phyloP scores from a whole-genome alignment of 2,797 vertebrate species.

The Enteromius treurensis region DNA sequence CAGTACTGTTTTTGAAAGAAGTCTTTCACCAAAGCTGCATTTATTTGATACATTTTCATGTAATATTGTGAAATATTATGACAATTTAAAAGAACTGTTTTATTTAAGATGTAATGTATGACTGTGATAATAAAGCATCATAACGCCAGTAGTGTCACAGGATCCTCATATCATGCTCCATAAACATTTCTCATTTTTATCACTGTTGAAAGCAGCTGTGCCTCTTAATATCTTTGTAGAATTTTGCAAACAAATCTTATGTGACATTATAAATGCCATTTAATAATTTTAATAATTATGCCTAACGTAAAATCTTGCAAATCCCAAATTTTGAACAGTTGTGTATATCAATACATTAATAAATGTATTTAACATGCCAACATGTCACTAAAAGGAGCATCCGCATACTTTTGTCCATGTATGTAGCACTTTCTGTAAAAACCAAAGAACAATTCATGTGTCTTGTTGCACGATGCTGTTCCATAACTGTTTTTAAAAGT shows the following conservation, averaged over 20 bases:
- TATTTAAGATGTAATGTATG: too few relatives aligned
- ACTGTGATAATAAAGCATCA: too few relatives aligned
- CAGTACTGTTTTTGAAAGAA: background rate
- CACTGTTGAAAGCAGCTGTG: background rate
- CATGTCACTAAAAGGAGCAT: background rate
- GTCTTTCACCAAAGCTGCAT: background rate
- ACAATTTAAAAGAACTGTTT: too few relatives aligned
- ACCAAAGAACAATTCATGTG: background rate
- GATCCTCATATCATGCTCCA: background rate
- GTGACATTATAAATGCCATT: background rate
- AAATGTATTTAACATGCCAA: background rate
- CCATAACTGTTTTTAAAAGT: constrained; percentile 2
- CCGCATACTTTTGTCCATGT: background rate
- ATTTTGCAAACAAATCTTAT: background rate
- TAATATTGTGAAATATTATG: too few relatives aligned
- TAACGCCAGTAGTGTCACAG: too few relatives aligned
- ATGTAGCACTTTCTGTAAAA: background rate
- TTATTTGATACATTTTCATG: background rate
- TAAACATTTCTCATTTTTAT: background rate
- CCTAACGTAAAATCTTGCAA: background rate
- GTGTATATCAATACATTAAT: background rate
- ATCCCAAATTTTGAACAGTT: background rate
- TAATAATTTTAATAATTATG: background rate
- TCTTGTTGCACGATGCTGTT: background rate
- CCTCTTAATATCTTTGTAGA: background rate